Percentiles rank a stretch among this genome's conserved stretches.
Evolutionary conservation across 2,113 vertebrate genomes (phyloP).

Genomic region (Macroglossus sobrinus): DNA sequence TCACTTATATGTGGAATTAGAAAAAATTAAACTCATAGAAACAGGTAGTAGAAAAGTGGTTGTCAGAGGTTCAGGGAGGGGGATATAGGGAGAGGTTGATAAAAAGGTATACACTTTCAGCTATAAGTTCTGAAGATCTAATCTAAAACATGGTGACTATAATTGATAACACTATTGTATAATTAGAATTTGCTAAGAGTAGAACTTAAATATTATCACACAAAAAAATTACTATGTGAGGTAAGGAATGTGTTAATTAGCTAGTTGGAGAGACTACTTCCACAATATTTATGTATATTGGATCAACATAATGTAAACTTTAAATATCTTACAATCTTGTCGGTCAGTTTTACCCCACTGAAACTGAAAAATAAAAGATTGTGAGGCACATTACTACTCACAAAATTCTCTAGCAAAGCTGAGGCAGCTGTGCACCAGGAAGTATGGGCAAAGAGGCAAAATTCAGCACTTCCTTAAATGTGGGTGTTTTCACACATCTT

Average conservation of each 20-base stretch:
- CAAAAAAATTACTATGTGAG: not conserved
- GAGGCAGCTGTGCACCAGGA: not conserved
- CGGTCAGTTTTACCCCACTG: not conserved
- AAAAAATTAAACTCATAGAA: not conserved
- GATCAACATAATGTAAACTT: not conserved
- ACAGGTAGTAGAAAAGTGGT: not conserved
- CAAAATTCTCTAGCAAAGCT: not conserved
- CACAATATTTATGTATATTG: not conserved
- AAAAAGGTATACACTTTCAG: not conserved
- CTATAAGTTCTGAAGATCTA: not conserved
- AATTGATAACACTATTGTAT: not conserved
- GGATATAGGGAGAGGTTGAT: not conserved
- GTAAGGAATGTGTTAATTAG: not conserved
- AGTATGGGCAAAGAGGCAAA: not conserved
- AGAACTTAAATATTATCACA: not conserved
- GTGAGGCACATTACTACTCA: not conserved
- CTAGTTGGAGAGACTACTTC: not conserved
- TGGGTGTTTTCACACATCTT: not conserved
- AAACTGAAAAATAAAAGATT: not conserved
- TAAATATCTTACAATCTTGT: not conserved
- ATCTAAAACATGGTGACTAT: not conserved
- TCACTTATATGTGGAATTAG: not conserved
- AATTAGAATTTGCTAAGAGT: not conserved
- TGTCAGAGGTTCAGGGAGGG: not conserved
- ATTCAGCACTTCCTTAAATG: not conserved